Percentiles rank a stretch among this genome's conserved stretches.
These are phyloP conservation scores for Sitta europaea DNA, from an alignment of 2,113 vertebrate species.

Conservation along the genomic window DNA sequence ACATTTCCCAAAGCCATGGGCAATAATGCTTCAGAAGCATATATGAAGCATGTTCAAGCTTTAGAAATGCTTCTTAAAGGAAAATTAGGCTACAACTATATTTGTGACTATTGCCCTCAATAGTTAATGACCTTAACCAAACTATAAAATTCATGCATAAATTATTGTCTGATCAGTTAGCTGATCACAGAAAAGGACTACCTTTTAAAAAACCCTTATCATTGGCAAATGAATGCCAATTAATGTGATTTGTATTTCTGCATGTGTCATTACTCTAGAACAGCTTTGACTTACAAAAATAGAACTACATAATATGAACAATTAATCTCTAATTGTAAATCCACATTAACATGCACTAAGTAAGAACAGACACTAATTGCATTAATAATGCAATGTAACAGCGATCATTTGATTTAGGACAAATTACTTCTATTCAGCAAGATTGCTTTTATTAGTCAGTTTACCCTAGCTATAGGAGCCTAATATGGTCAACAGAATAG, in stretches of 20 bases:
- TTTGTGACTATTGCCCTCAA: not conserved
- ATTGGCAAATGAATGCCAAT: not conserved
- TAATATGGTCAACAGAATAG: not conserved
- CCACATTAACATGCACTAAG: not conserved
- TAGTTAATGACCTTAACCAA: not conserved
- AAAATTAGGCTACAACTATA: not conserved
- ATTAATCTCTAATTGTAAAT: slow-evolving; percentile 3
- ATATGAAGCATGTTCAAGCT: not conserved
- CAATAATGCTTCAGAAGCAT: not conserved
- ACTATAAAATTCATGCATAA: not conserved
- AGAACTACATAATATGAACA: not conserved
- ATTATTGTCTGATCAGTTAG: not conserved
- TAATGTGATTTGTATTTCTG: slow-evolving; percentile 4
- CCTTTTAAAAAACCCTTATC: not conserved
- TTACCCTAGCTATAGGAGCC: not conserved
- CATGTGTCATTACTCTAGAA: not conserved
- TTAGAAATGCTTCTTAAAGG: not conserved
- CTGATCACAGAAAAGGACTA: not conserved
- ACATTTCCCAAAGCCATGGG: not conserved
- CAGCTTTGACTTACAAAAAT: not conserved
- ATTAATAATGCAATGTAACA: slow-evolving; percentile 11
- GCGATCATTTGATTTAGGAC: not conserved
- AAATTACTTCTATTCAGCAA: not conserved
- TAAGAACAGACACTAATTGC: not conserved
- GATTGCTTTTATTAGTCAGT: not conserved